phyloP scores from a whole-genome alignment of 2,113 vertebrate species.

The Nanorana parkeri region DNA sequence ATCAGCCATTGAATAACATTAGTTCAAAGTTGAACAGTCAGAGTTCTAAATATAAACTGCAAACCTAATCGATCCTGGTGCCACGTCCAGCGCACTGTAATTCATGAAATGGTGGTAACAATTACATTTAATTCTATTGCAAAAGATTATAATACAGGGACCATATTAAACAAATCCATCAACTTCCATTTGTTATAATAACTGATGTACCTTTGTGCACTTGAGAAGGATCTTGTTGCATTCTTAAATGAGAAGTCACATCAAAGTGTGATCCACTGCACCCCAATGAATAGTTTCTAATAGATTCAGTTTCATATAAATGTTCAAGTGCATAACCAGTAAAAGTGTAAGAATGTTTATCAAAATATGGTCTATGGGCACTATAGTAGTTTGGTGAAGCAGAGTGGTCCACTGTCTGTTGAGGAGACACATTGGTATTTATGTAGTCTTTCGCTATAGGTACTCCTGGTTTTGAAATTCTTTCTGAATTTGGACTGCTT shows the following conservation, averaged over 20 bases:
- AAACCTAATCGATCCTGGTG: conserved; percentile 62
- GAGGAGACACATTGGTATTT: conserved; percentile 84
- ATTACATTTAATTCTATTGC: conserved; percentile 67
- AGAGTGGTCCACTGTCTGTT: conserved; percentile 78
- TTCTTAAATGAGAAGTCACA: conserved; percentile 89
- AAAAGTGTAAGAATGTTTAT: conserved; percentile 92
- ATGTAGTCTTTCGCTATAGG: conserved; percentile 87
- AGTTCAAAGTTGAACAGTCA: conserved; percentile 5
- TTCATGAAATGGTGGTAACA: conserved; percentile 72
- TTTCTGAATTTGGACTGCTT: conserved; percentile 86
- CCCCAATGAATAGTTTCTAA: conserved; percentile 87
- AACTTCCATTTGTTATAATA: conserved; percentile 97
- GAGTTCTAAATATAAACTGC: conserved; percentile 61
- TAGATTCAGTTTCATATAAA: conserved; percentile 89
- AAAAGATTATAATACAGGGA: conserved; percentile 68
- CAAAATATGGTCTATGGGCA: conserved; percentile 86
- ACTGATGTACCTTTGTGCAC: conserved; percentile 95
- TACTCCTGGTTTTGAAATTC: conserved; percentile 81
- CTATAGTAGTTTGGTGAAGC: conserved; percentile 86
- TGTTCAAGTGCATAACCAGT: conserved; percentile 93
- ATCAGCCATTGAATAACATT: conserved; percentile 49
- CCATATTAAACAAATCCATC: conserved; percentile 72
- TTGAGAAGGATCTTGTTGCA: conserved; percentile 85
- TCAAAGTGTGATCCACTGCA: conserved; percentile 88
- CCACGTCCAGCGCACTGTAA: conserved; percentile 70